A percentile compares a stretch with the other conserved stretches of the same genome.
Evolutionary conservation across 2,113 vertebrate species (phyloP).

Genomic region (Trematomus loennbergii): DNA sequence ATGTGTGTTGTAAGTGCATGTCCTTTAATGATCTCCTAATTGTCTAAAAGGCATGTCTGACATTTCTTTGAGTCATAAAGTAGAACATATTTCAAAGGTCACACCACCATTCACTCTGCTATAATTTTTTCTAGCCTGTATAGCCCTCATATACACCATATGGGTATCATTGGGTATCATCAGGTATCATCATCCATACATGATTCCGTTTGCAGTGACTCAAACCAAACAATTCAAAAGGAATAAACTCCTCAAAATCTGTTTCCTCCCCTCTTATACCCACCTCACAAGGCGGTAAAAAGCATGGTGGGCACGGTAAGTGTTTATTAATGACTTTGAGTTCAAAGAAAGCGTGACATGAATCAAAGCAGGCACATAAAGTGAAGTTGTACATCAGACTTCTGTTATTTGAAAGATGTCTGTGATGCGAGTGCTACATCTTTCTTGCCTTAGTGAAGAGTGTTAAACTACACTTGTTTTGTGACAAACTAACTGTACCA

Average conservation of each 20-base stretch:
- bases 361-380: neutral
- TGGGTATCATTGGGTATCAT: neutral
- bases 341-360: neutral
- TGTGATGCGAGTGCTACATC: neutral
- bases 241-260: constrained; percentile 51
- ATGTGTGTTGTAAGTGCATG: neutral
- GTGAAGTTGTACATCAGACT: neutral
- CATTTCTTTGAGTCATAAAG: neutral
- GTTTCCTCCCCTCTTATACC: constrained; percentile 70
- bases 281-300: constrained; percentile 93
- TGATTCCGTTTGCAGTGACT: constrained; percentile 28
- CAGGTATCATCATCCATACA: constrained; percentile 14
- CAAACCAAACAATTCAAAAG: constrained; percentile 12
- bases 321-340: constrained; percentile 63
- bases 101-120: neutral
- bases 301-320: constrained; percentile 97
- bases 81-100: neutral
- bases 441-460: neutral
- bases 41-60: too few species aligned
- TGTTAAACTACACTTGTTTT: neutral
- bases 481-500: neutral
- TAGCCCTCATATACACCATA: neutral
- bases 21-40: neutral
- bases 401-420: neutral
- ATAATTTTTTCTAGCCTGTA: neutral